Conservation (phyloP, 2,797 vertebrate genomes). For the Muscicapa comitata region DNA sequence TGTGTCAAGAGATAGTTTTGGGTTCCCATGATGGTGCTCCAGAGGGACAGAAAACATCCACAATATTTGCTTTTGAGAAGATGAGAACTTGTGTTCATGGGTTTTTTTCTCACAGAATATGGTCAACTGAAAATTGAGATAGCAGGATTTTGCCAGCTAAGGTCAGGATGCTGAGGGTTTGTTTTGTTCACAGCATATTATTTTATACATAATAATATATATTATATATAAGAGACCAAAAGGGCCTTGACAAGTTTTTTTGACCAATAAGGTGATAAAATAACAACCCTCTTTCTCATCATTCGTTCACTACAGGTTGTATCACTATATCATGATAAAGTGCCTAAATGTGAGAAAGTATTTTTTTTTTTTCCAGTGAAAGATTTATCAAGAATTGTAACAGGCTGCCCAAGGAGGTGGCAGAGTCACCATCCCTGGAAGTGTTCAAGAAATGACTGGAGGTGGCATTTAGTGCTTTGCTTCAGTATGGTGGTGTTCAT, state of each 20-base stretch:
- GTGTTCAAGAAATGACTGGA: neutral
- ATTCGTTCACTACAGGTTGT: neutral
- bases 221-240: neutral
- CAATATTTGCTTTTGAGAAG: neutral
- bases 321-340: neutral
- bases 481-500: neutral
- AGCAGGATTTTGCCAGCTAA: neutral
- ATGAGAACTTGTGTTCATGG: neutral
- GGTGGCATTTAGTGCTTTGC: neutral
- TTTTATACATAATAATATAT: neutral
- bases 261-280: neutral
- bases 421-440: neutral
- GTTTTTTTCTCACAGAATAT: neutral
- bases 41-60: neutral
- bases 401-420: neutral
- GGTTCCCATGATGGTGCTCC: neutral
- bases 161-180: neutral
- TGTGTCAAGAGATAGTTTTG: neutral
- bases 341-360: neutral
- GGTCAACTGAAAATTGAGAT: neutral
- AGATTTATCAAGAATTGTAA: neutral
- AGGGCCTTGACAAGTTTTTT: neutral
- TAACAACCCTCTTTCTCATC: neutral
- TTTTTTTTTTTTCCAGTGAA: neutral
- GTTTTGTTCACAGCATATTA: neutral